phyloP scores from a whole-genome alignment of 2,888 invertebrate genomes.

The Lasioglossum morio region DNA sequence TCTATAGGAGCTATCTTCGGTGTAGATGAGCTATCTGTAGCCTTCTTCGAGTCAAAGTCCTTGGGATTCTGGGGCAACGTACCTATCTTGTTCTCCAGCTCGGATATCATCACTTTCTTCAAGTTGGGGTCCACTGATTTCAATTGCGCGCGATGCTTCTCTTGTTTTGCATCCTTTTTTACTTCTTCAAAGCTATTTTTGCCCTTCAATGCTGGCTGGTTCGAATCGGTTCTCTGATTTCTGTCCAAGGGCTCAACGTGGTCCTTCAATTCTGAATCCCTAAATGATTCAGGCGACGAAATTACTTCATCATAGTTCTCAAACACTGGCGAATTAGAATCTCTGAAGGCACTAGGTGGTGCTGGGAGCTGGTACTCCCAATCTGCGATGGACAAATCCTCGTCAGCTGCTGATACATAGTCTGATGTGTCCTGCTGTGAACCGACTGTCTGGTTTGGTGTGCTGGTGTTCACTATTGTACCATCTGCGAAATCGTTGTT shows the following conservation, averaged over 20 bases:
- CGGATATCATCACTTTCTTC: constrained; percentile 76
- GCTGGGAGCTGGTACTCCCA: constrained; percentile 88
- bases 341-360: constrained; percentile 87
- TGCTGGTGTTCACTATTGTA: constrained; percentile 30
- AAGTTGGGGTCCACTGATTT: constrained; percentile 49
- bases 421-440: constrained; percentile 82
- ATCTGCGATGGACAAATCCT: constrained; percentile 74
- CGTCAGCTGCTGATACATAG: constrained; percentile 79
- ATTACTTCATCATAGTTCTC: constrained; percentile 68
- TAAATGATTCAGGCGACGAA: constrained; percentile 40
- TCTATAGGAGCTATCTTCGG: constrained; percentile 79
- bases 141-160: background rate
- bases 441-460: constrained; percentile 52
- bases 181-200: background rate
- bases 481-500: constrained; percentile 3
- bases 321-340: constrained; percentile 75
- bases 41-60: constrained; percentile 55
- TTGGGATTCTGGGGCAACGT: constrained; percentile 54
- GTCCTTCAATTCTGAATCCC: background rate
- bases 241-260: background rate
- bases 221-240: background rate
- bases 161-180: background rate
- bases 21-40: constrained; percentile 55
- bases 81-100: constrained; percentile 78
- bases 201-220: background rate